phyloP scores from a whole-genome alignment of 2,113 vertebrate species.

The Leptodactylus fuscus region DNA sequence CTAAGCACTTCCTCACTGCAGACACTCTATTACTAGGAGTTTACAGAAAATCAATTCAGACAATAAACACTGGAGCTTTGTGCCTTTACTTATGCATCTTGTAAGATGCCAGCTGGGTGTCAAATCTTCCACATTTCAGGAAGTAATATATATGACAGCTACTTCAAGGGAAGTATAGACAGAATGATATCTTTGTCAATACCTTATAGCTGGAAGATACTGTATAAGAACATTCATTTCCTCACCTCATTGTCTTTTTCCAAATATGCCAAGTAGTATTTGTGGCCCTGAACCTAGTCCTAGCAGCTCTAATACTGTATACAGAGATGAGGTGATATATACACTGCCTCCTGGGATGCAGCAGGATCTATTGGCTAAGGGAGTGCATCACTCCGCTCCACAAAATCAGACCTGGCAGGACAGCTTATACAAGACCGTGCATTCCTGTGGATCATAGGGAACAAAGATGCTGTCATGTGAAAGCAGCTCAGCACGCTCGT shows the following conservation, averaged over 20 bases:
- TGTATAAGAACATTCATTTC: background rate
- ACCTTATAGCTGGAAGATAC: background rate
- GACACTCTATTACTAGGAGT: background rate
- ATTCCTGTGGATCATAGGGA: background rate
- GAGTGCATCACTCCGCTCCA: background rate
- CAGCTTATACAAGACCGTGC: background rate
- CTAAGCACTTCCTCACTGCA: background rate
- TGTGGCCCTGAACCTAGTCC: background rate
- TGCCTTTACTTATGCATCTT: constrained; percentile 12
- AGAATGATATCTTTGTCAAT: background rate
- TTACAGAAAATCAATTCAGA: constrained; percentile 11
- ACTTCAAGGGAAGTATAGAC: background rate
- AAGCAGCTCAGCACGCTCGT: background rate
- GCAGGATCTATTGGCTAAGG: background rate
- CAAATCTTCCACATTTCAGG: background rate
- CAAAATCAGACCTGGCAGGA: background rate
- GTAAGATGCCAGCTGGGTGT: constrained; percentile 1
- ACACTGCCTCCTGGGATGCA: background rate
- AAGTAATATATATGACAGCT: background rate
- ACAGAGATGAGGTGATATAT: background rate
- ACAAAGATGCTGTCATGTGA: constrained; percentile 11
- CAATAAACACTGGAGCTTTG: constrained; percentile 22
- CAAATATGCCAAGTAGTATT: background rate
- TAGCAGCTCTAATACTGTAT: background rate
- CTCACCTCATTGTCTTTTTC: background rate